Evolutionary conservation across 2,888 invertebrate species (phyloP), one percentile per base, ranked within the genome.

Genomic region (Chelonus formosanus): DNA sequence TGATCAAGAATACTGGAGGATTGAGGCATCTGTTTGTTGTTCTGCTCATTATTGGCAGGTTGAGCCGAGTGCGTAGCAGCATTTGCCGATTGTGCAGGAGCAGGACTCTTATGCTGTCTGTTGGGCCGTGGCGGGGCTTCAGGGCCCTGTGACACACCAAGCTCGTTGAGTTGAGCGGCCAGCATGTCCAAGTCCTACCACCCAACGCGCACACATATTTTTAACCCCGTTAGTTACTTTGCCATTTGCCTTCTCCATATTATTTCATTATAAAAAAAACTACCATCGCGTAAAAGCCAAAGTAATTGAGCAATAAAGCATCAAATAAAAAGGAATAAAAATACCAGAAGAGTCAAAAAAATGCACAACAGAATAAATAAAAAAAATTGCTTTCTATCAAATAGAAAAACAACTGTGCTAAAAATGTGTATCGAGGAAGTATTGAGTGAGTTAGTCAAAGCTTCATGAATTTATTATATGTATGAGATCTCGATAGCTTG

Each of bases 161-260:
- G 89, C 87, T 97, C 95, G 86, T 95, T 97, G 83, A 98, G 89
- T 86, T 98, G 97, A 80, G 95, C 96, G 72, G 97, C 98, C 84
- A 98, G 87, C 84, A 93, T 93, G 87, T 98, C 98, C 88, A 98
- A 90, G 87, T 98, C 97, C 96, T 97, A 87, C 74, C 86, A 84
- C 79, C 81, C 81, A 78, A 78, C 80, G 78, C 76, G 79, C 79
- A 78, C 78, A 78, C 80, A 80, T 70, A 67, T 70, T 69, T 67
- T 65, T 67, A 63, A 76, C 80, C 80, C 80, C 74, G 80, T 80
- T 80, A 81, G 78, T 81, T 78, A 80, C 77, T 76, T 75, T 65
- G 57, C 59, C 67, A 56, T 63, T 63, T 57, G 43, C 70, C 61
- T 67, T 54, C 63, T 66, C 67, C 66, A 65, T 54, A 65, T 65